These are phyloP conservation scores for Drosophila prosaltans DNA, from an alignment of 1,140 invertebrate species.

Conservation along the genomic window DNA sequence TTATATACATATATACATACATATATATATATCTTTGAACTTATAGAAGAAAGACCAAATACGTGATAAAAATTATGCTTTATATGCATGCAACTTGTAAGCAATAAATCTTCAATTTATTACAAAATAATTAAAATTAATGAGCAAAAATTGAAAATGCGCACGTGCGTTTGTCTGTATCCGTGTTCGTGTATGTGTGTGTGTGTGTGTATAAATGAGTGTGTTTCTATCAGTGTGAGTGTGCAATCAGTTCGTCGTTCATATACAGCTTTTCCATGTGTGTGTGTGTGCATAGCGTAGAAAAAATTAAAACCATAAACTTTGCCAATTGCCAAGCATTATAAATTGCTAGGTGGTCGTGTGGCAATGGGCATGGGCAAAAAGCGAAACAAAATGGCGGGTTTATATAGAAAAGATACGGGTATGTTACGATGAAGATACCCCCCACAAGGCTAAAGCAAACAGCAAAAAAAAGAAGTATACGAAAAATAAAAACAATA, in stretches of 20 bases:
- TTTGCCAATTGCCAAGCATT: slow-evolving; percentile 57
- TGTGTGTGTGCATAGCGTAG: slow-evolving; percentile 28
- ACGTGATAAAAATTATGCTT: slow-evolving; percentile 75
- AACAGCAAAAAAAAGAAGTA: neutral
- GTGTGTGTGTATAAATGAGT: slow-evolving; percentile 12
- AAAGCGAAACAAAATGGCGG: neutral
- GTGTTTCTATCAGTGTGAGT: slow-evolving; percentile 10
- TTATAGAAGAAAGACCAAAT: slow-evolving; percentile 28
- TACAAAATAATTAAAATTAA: slow-evolving; percentile 82
- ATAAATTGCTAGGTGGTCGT: slow-evolving; percentile 45
- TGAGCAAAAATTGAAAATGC: slow-evolving; percentile 78
- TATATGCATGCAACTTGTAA: slow-evolving; percentile 63
- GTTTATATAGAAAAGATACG: slow-evolving; percentile 39
- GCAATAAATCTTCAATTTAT: slow-evolving; percentile 80
- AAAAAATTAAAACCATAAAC: slow-evolving; percentile 68
- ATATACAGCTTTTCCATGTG: neutral
- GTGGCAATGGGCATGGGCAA: neutral
- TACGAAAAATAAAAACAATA: neutral
- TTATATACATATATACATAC: too few relatives aligned
- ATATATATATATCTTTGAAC: neutral
- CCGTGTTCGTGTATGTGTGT: slow-evolving; percentile 9
- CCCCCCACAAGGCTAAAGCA: neutral
- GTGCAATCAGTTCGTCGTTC: slow-evolving; percentile 1
- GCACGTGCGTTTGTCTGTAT: slow-evolving; percentile 56
- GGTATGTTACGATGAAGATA: neutral